Base-by-base conservation (phyloP, 2,113 vertebrate species). In the Stigmatopora argus region DNA sequence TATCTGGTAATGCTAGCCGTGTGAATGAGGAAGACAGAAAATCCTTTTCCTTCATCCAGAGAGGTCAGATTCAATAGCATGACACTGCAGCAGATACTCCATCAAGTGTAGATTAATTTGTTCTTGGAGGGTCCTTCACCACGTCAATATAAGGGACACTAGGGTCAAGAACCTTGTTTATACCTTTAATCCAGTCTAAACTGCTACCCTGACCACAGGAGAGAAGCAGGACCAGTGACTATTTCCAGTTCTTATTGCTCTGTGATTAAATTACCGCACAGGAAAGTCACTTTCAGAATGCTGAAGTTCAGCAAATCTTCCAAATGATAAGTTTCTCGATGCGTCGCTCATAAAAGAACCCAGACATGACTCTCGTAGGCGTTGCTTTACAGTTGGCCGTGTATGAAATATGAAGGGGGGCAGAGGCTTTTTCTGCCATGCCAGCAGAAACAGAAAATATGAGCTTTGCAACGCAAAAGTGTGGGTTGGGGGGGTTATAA, bases 331-430 rank as follows among this genome's bases (percentile, higher is more conserved):
- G 67, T 66, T 76, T 66, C 61, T 67, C 49, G 61, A 62, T 66
- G 80, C 71, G 73, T 82, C 74, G 61, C 76, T 80, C 79, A 59
- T 78, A 83, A 86, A 82, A 67, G 79, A 80, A 72, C 70, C 78
- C 66, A 52, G 69, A 72, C 83, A 64, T 79, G 80, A 87, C 80
- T 72, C 78, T 72, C 46, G 53, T 48, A 82, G 78, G 69, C 68
- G 72, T 72, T 62, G 81, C 79, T 80, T 82, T 83, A 80, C 85
- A 86, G 83, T 84, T 82, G 81, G 73, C 81, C 80, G 79, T 85
- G 51, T 78, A 84, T 83, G 84, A 87, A 87, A 88, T 82, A 88
- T 87, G 83, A 81, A 75, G 73, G 68, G 73, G 78, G 79, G 77
- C 77, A 75, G 78, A 68, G 71, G 73, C 60, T 35, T 71, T 86